A percentile compares a stretch with the other conserved stretches of the same genome.
Evolutionary conservation across 64 coral and sea anemone species (phyloP).

Genomic region (Cladopsammia gracilis): DNA sequence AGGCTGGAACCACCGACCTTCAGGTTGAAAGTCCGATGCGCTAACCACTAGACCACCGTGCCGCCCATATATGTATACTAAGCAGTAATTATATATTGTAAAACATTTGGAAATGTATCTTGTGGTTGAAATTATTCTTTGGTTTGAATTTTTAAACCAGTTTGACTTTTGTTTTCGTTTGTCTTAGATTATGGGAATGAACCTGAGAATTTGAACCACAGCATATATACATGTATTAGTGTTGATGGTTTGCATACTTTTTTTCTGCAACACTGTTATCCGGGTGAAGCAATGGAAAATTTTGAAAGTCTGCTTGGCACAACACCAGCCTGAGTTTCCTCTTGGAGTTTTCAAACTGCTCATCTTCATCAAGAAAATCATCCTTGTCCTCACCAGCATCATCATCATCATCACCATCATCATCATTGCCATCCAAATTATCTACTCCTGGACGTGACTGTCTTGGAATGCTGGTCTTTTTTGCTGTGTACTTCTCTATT

Average conservation of each 20-base stretch:
- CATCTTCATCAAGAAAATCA: conserved; percentile 83
- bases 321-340: conserved; percentile 88
- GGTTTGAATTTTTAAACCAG: too few species aligned
- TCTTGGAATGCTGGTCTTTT: conserved; percentile 3
- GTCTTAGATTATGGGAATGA: too few species aligned
- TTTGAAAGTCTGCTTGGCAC: conserved; percentile 88
- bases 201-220: too few species aligned
- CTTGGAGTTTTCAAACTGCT: conserved; percentile 82
- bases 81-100: too few species aligned
- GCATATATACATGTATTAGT: not conserved
- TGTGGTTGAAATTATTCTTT: too few species aligned
- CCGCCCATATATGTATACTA: too few species aligned
- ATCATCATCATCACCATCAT: conserved; percentile 19
- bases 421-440: conserved; percentile 19
- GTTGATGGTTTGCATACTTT: not conserved
- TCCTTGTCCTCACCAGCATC: conserved; percentile 72
- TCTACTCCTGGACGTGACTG: not conserved
- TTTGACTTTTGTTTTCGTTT: too few species aligned
- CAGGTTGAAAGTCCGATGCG: too few species aligned
- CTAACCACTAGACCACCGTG: too few species aligned
- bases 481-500: conserved; percentile 74
- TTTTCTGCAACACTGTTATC: conserved; percentile 16
- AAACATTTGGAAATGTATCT: too few species aligned
- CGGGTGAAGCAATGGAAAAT: conserved; percentile 81
- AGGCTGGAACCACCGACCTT: too few species aligned